These are phyloP conservation scores for Uropsilus gracilis DNA, from an alignment of 2,113 vertebrate species.

Conservation along the genomic window DNA sequence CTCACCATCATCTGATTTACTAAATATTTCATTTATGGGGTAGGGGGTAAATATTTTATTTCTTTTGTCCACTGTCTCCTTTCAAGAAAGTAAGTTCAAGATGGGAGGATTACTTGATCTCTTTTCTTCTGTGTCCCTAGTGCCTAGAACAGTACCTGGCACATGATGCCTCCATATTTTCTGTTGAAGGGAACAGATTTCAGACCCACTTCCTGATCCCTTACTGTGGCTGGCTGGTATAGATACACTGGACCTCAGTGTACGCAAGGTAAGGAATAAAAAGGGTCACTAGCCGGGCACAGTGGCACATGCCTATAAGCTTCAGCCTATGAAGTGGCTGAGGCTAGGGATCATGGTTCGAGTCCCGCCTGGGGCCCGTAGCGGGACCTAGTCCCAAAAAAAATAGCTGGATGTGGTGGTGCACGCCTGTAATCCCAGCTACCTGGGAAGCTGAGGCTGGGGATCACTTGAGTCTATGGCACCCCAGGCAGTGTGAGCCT, in stretches of 20 bases:
- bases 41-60: too few relatives aligned
- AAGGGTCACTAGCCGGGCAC: too few relatives aligned
- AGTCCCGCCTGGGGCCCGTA: too few relatives aligned
- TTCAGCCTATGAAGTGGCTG: too few relatives aligned
- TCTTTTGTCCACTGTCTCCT: neutral
- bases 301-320: too few relatives aligned
- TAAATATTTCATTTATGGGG: neutral
- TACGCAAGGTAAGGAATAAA: neutral
- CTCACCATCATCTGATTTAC: neutral
- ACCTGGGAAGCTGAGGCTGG: too few relatives aligned
- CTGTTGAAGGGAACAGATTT: conserved; percentile 10
- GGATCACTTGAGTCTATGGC: too few relatives aligned
- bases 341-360: too few relatives aligned
- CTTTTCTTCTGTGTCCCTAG: neutral
- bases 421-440: too few relatives aligned
- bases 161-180: neutral
- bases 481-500: too few relatives aligned
- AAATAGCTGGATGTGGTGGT: too few relatives aligned
- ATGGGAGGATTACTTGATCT: neutral
- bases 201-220: neutral
- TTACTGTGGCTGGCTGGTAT: neutral
- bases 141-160: neutral
- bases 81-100: neutral
- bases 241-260: neutral
- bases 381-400: too few relatives aligned